Conservation (phyloP, 1,140 invertebrate genomes). For the Ectropis grisescens region DNA sequence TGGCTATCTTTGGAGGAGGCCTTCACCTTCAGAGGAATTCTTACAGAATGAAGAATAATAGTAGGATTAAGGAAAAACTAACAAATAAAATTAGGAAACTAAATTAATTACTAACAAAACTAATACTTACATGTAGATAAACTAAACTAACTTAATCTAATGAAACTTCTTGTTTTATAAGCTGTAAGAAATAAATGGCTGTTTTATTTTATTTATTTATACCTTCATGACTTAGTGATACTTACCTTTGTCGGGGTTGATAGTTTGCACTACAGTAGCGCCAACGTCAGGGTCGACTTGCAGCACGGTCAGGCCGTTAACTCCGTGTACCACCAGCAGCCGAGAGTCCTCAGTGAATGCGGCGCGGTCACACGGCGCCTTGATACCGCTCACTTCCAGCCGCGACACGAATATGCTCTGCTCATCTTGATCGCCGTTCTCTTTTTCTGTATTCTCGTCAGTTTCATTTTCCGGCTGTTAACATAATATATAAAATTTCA, state of each 20-base stretch:
- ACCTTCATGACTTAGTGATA: no score
- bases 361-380: constrained; percentile 55
- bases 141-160: no score
- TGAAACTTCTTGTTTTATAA: no score
- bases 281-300: constrained; percentile 52
- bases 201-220: no score
- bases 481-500: not conserved
- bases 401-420: constrained; percentile 52
- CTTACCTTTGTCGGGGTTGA: constrained; percentile 46
- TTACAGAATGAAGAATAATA: no score
- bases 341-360: constrained; percentile 57
- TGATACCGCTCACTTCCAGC: constrained; percentile 49
- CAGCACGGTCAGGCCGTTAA: constrained; percentile 33
- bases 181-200: no score
- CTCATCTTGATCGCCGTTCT: constrained; percentile 52
- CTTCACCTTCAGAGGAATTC: no score
- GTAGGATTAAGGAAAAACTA: no score
- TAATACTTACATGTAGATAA: no score
- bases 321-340: constrained; percentile 34
- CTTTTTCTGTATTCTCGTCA: constrained; percentile 14
- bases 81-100: no score
- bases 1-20: no score
- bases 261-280: constrained; percentile 38
- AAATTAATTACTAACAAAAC: no score
- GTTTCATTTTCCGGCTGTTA: not conserved